These are phyloP conservation scores for Gallinago undulata DNA, from an alignment of 2,113 vertebrate species.

Conservation along the genomic window DNA sequence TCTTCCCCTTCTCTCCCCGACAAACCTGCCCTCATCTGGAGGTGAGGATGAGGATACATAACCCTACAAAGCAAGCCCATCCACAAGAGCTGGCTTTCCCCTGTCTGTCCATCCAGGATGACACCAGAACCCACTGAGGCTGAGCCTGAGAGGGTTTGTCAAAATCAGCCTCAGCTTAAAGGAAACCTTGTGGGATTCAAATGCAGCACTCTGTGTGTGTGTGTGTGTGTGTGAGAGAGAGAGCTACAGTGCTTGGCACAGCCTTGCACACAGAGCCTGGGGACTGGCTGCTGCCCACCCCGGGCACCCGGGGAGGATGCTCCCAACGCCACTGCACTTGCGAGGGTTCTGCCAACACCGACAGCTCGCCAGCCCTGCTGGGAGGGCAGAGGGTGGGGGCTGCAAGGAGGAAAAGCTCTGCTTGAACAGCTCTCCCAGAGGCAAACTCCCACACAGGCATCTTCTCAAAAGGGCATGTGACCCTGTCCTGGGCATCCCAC, in stretches of 20 bases:
- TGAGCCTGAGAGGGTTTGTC: neutral
- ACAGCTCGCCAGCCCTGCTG: rapidly evolving
- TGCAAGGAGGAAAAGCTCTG: neutral
- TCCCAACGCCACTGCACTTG: neutral
- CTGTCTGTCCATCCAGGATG: neutral
- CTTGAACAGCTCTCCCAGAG: neutral
- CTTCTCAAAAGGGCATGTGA: neutral
- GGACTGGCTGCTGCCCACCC: neutral
- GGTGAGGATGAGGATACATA: neutral
- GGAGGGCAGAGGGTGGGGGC: neutral
- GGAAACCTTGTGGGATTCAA: neutral
- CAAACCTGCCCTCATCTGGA: neutral
- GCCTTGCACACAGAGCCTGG: neutral
- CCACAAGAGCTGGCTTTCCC: neutral
- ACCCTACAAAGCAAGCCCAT: neutral
- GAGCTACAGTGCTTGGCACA: neutral
- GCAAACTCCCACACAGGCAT: neutral
- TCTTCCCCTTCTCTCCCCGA: neutral
- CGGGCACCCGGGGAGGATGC: neutral
- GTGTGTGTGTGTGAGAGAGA: rapidly evolving
- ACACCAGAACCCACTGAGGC: neutral
- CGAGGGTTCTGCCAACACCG: rapidly evolving
- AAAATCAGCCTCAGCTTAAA: neutral
- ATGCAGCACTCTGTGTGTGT: neutral
- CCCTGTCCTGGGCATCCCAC: neutral